Percentiles rank a stretch among this genome's conserved stretches.
These are phyloP conservation scores for Salminus brasiliensis DNA, from an alignment of 2,113 vertebrate species.

Conservation along the genomic window DNA sequence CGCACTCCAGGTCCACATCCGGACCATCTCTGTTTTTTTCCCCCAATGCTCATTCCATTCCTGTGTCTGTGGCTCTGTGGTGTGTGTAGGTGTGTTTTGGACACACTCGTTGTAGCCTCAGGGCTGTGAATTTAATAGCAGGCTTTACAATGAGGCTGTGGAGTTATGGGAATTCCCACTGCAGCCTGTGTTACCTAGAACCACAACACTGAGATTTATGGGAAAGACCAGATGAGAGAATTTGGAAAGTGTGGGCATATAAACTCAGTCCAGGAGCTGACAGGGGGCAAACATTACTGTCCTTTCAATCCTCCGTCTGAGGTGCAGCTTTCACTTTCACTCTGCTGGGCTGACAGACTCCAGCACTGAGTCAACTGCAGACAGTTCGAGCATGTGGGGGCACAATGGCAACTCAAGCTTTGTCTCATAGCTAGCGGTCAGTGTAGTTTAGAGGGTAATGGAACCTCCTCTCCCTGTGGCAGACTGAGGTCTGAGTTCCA, in stretches of 20 bases:
- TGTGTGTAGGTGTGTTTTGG: neutral
- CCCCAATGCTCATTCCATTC: neutral
- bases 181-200: neutral
- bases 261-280: neutral
- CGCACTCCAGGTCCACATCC: neutral
- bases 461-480: too few species aligned
- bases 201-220: neutral
- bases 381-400: too few species aligned
- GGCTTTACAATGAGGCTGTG: constrained; percentile 19
- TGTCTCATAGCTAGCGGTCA: too few species aligned
- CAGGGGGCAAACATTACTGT: too few species aligned
- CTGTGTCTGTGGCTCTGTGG: neutral
- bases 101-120: neutral
- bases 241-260: neutral
- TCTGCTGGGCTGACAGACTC: too few species aligned
- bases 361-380: too few species aligned
- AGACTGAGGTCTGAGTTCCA: too few species aligned
- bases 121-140: constrained; percentile 35
- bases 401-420: too few species aligned
- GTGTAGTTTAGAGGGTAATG: too few species aligned
- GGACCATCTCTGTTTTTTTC: neutral
- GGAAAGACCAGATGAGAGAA: constrained; percentile 11
- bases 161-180: constrained; percentile 27
- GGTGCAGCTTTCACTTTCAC: too few species aligned
- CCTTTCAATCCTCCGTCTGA: neutral